Base-by-base conservation (phyloP, 1,140 invertebrate species). In the Pogonomyrmex californicus region DNA sequence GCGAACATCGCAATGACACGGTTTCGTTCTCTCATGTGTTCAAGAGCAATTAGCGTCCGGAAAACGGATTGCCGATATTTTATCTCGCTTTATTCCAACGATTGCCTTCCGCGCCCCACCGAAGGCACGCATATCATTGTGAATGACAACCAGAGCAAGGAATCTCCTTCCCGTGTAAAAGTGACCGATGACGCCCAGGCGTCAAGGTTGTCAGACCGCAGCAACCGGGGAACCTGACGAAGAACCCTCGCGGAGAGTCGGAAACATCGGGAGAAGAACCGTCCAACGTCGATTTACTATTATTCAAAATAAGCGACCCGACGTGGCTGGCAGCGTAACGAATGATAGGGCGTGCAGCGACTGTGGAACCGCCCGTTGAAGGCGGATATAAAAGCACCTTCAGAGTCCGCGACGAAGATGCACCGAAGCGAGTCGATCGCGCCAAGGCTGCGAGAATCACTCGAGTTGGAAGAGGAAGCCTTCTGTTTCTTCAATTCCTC, bases 371-470 rank as follows among this genome's bases (percentile, higher is more conserved):
- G 66, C 14, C 23, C 47, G 77, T 38, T 54, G 44, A 71, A 41
- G 30, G 23, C 56, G 66, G 70, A 1, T 17, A 76, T 83, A 44
- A 56, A 51, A n/a, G 49, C 14, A n/a, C 38, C 47, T 14, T 36
- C 49, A 12, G 38, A 63, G 60, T 38, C 51, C 63, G 75, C 51
- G 71, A 75, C 41, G 71, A 78, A 44, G 76, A 51, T 41, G 85
- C 89, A 90, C 63, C 90, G 77, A 87, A 86, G 89, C 90, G 76
- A 76, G 86, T 78, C 85, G 86, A 83, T 81, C 51, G 62, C 77
- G 65, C 68, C 83, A 89, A 89, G 89, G 90, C 82, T 91, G 65
- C 86, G 58, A 60, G 60, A 81, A 44, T 71, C 78, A 56, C 33
- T 10, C 60, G 41, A 54, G 66, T 58, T 41, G 56, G 60, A 54